phyloP scores from a whole-genome alignment of 2,888 invertebrate species.

The Drosophila mimica region DNA sequence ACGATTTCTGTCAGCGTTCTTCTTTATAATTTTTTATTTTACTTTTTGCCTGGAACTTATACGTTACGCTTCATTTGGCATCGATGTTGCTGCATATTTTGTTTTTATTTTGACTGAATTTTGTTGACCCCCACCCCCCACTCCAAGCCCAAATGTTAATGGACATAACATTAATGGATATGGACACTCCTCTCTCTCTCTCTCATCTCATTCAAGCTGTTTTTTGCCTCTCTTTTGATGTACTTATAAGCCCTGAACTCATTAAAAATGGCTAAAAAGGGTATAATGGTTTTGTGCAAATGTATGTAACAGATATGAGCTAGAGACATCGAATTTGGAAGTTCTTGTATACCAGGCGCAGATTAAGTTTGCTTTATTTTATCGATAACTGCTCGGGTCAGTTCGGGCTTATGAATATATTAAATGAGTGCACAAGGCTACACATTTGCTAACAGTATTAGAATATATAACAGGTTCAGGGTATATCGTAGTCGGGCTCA shows the following conservation, averaged over 20 bases:
- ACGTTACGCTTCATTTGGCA: slow-evolving; percentile 72
- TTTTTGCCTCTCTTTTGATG: slow-evolving; percentile 36
- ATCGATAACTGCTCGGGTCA: too few species aligned
- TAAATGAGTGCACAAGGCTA: too few species aligned
- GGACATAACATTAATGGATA: slow-evolving; percentile 58
- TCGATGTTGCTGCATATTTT: slow-evolving; percentile 64
- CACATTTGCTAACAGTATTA: too few species aligned
- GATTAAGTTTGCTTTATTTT: too few species aligned
- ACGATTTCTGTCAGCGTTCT: slow-evolving; percentile 17
- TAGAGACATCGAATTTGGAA: too few species aligned
- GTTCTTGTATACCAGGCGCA: too few species aligned
- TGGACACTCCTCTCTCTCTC: slow-evolving; percentile 34
- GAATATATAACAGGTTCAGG: too few species aligned
- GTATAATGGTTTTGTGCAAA: too few species aligned
- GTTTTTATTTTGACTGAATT: slow-evolving; percentile 72
- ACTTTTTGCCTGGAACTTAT: slow-evolving; percentile 56
- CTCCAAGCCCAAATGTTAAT: neutral
- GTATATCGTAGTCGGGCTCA: too few species aligned
- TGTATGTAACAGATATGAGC: too few species aligned
- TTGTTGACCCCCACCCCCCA: slow-evolving; percentile 51
- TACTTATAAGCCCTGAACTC: slow-evolving; percentile 45
- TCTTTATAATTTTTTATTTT: neutral
- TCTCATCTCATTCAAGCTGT: slow-evolving; percentile 4
- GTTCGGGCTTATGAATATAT: too few species aligned
- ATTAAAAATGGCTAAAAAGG: too few species aligned